A percentile compares a stretch with the other conserved stretches of the same genome.
These are phyloP conservation scores for Ceratotherium simum DNA, from an alignment of 2,113 vertebrate species.

Conservation along the genomic window DNA sequence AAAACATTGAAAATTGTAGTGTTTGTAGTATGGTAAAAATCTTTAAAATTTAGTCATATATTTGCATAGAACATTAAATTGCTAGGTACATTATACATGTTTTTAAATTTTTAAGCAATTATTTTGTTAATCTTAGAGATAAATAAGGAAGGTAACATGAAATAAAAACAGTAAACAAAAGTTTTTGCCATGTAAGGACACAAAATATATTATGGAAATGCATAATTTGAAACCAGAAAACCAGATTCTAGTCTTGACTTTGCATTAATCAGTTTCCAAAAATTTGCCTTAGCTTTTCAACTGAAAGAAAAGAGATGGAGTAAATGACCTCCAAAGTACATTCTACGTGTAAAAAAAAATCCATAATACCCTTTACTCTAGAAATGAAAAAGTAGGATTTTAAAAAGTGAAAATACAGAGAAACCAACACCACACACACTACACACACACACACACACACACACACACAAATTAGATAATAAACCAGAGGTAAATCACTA, in stretches of 20 bases:
- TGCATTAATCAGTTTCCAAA: not conserved
- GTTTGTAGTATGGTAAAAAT: not conserved
- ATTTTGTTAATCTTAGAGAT: constrained; percentile 6
- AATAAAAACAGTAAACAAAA: not conserved
- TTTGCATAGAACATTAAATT: not conserved
- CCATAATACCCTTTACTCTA: not conserved
- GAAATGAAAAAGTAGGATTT: not conserved
- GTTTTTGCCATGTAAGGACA: not conserved
- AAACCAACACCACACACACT: not conserved
- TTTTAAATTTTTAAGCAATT: not conserved
- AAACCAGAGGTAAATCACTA: not conserved
- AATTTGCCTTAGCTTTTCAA: not conserved
- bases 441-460: not conserved
- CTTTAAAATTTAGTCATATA: not conserved
- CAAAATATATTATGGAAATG: not conserved
- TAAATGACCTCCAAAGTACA: not conserved
- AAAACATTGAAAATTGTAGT: not conserved
- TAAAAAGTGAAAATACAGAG: not conserved
- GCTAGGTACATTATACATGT: not conserved
- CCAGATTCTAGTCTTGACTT: not conserved
- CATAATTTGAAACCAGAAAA: not conserved
- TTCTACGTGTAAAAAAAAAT: not conserved
- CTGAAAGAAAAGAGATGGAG: not conserved
- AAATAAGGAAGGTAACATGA: not conserved
- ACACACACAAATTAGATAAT: not conserved